Conservation (phyloP, 2,888 invertebrate species). For the Polyploca ridens region DNA sequence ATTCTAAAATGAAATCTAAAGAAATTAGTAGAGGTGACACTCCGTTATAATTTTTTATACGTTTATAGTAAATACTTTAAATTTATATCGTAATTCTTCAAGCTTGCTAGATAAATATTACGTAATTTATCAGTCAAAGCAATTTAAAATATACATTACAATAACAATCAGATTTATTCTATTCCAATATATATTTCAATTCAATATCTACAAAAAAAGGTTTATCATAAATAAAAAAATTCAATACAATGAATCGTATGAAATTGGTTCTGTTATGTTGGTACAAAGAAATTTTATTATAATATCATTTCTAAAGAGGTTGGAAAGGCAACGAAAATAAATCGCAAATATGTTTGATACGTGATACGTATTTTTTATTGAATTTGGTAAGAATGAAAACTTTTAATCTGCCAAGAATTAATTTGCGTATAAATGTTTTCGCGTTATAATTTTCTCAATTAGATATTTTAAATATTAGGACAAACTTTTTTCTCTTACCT, state of each 20-base stretch:
- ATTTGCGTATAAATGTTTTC: too few species aligned
- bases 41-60: too few species aligned
- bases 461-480: too few species aligned
- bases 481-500: too few species aligned
- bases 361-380: not conserved
- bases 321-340: not conserved
- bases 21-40: too few species aligned
- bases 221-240: not conserved
- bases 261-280: not conserved
- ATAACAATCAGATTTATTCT: not conserved
- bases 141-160: not conserved
- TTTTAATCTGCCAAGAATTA: too few species aligned
- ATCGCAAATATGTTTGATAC: not conserved
- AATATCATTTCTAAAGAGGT: not conserved
- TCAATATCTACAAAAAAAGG: not conserved
- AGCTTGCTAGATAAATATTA: not conserved
- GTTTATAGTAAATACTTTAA: not conserved
- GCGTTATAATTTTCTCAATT: too few species aligned
- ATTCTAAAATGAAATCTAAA: too few species aligned
- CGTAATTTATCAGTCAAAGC: not conserved
- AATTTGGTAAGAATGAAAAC: not conserved
- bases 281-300: constrained; percentile 2
- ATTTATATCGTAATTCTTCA: not conserved
- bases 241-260: not conserved
- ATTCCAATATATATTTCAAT: not conserved